Evolutionary conservation across 2,888 invertebrate genomes (phyloP).

Genomic region (Acanthococcus lagerstroemiae): DNA sequence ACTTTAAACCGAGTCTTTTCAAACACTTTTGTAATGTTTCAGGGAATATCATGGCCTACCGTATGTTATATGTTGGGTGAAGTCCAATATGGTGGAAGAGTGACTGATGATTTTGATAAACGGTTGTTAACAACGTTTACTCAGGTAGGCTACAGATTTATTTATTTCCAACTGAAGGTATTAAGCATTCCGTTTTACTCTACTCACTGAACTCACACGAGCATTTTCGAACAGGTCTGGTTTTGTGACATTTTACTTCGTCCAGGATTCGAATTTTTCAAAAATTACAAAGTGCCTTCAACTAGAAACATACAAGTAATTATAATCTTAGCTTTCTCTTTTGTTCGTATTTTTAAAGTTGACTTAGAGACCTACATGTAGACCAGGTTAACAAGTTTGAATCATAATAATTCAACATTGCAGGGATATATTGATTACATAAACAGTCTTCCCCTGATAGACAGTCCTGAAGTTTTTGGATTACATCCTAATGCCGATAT

Average conservation of each 20-base stretch:
- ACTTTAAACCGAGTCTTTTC: no score
- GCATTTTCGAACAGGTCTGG: constrained; percentile 54
- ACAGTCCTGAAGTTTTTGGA: constrained; percentile 94
- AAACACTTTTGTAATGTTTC: constrained; percentile 19
- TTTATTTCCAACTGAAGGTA: no score
- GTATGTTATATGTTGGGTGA: constrained; percentile 96
- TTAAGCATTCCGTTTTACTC: no score
- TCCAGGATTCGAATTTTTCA: constrained; percentile 85
- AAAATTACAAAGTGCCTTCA: constrained; percentile 82
- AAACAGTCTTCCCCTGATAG: constrained; percentile 68
- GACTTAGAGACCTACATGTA: no score
- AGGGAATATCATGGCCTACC: constrained; percentile 92
- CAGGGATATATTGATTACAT: constrained; percentile 73
- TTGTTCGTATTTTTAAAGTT: no score
- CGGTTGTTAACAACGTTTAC: constrained; percentile 85
- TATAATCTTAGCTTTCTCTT: no score
- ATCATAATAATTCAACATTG: no score
- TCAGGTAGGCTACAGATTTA: constrained; percentile 42
- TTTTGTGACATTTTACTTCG: constrained; percentile 81
- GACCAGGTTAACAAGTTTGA: no score
- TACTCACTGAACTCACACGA: no score
- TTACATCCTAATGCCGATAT: constrained; percentile 93
- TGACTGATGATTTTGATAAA: constrained; percentile 96
- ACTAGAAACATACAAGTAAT: constrained; percentile 59
- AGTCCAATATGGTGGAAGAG: constrained; percentile 74